Conservation (phyloP, 2,888 invertebrate species). For the Zhuqinia jingwanae region DNA sequence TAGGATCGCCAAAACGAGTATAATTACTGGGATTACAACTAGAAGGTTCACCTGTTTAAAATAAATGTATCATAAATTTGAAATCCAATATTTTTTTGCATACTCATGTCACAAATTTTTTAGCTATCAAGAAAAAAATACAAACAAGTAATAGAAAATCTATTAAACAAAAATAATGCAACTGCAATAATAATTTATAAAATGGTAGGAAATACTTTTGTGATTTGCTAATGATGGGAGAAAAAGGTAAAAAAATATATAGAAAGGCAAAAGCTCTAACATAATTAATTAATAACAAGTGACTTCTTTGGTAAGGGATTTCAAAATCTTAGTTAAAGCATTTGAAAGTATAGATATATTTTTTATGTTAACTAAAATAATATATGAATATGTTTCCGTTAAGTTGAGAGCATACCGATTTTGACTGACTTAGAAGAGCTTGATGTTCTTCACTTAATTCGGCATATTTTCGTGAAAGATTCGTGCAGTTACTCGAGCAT, state of each 20-base stretch:
- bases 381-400: too few species aligned
- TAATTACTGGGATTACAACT: constrained; percentile 81
- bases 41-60: constrained; percentile 81
- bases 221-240: too few species aligned
- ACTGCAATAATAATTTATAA: neutral
- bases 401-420: constrained; percentile 82
- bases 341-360: neutral
- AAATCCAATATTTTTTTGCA: constrained; percentile 26
- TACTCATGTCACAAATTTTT: constrained; percentile 13
- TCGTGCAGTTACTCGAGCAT: constrained; percentile 85
- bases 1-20: constrained; percentile 81
- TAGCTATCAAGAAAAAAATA: neutral
- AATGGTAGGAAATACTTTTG: neutral
- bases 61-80: constrained; percentile 52
- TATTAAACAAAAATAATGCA: neutral
- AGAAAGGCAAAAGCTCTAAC: constrained; percentile 8
- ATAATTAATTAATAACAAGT: neutral
- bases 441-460: constrained; percentile 84
- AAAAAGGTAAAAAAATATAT: neutral
- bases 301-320: too few species aligned
- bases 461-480: constrained; percentile 85
- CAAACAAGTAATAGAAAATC: neutral
- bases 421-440: constrained; percentile 84
- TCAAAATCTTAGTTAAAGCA: neutral
- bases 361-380: neutral